Base-by-base conservation (phyloP, 2,797 vertebrate genomes). In the Enteromius argenteus region DNA sequence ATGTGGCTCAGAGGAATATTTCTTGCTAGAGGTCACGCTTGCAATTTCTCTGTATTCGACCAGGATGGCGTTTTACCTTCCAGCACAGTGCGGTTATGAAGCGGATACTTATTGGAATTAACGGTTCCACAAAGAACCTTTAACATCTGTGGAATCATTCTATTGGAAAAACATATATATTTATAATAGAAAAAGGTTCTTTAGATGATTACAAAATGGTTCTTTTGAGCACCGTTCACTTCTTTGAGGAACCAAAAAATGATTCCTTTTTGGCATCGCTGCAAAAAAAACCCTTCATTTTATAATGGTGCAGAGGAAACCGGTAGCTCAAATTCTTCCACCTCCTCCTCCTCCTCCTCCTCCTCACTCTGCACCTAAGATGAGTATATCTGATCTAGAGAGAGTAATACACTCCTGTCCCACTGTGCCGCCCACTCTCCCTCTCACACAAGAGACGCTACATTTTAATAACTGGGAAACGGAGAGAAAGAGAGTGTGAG, bases 81-180 rank as follows among this genome's bases (percentile, higher is more conserved):
- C 56, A 86, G 91, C 86, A n/a, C 71, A 85, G 68, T 86, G 82
- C 79, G 89, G 85, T 91, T 85, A 92, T 89, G 83, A 92, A 86
- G 87, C 30, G 2, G 30, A 35, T 66, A 14, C 13, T 60, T 60
- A 66, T 66, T 32, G 1, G 3, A 66, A 66, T 35, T 19, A 19
- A 66, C 17, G 62, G 15, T 35, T 66, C 89, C 89, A 90, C 92
- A 79, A 91, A 68, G 21, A 64, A 32, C 15, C 30, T 64, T 4
- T 32, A 35, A 35, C 30, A 35, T 66, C 5, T 17, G 27, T 64
- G 60, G 60, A 64, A 64, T 17, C 30, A 19, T 66, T 32, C 27
- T 13, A 32, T 5, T 30, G 13, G 13, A 62, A n/a, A 23, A 23
- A 51, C 27, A 27, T 27, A 27, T 27, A 27, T 27, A 27, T 27